Base-by-base conservation (phyloP, 2,113 vertebrate species). In the Cottus gobio region DNA sequence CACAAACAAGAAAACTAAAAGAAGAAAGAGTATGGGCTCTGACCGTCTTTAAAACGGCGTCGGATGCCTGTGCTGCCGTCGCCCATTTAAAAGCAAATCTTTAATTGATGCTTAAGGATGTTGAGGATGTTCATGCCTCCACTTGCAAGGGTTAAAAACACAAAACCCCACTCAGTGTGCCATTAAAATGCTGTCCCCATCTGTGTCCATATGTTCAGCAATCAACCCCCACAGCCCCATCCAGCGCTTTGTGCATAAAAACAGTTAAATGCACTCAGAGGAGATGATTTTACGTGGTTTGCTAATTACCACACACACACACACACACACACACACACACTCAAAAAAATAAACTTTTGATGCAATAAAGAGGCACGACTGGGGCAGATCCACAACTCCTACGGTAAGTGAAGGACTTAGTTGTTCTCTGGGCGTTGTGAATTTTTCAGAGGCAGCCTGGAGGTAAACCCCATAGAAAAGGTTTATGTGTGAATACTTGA, bases 401-500 rank as follows among this genome's bases (percentile, higher is more conserved):
- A 60, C 80, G 24, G 84, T 88, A 90, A 91, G 90, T 90, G 83
- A 74, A 77, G 78, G 89, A 92, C 78, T 87, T 65, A 46, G 87
- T 85, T 86, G 85, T 77, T 91, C 85, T 90, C 81, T 60, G 86
- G 90, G 91, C 81, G 6, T 90, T 84, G 83, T 94, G 85, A 91
- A 94, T 94, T 85, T 94, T 93, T 93, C 85, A 94, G 85, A 73
- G 67, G 22, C 62, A 12, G 89, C 92, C 93, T 77, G 64, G 67
- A 90, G 93, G 87, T 69, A 85, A 91, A 85, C 92, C 90, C 87
- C 86, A 85, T 85, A 90, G 91, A 92, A 92, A 90, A 88, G 90
- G 90, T 91, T 92, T 86, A 61, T 85, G 86, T 91, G 85, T 89
- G 92, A 92, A 91, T 90, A 90, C 89, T 85, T 91, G 82, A 93